Conservation (phyloP, 2,797 vertebrate species). For the Platyrinchus mystaceus region DNA sequence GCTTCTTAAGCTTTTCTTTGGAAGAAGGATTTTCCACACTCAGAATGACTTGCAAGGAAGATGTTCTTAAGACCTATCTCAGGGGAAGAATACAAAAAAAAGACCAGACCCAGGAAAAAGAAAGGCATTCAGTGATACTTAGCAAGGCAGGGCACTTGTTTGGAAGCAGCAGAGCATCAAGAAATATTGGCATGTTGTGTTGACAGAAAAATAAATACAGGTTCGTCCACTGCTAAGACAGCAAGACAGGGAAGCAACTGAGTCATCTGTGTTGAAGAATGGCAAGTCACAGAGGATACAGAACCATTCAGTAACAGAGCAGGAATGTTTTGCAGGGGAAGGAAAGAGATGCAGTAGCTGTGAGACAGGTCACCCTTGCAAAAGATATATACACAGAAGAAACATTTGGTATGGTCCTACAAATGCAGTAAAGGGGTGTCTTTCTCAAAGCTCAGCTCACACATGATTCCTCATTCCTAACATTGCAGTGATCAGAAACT, state of each 20-base stretch:
- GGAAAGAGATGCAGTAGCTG: background rate
- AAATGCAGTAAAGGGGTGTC: background rate
- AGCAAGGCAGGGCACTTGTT: background rate
- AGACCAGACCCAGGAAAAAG: background rate
- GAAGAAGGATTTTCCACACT: background rate
- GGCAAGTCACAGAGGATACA: background rate
- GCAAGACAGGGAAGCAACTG: background rate
- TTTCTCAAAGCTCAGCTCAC: background rate
- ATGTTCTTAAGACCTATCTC: background rate
- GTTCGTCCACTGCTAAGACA: background rate
- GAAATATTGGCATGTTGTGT: background rate
- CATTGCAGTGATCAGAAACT: accelerated
- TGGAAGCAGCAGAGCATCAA: background rate
- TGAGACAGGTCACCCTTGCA: background rate
- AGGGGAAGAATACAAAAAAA: background rate
- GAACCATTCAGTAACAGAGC: background rate
- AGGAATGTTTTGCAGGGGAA: background rate
- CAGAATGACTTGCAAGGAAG: background rate
- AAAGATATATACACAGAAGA: background rate
- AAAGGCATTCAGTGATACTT: background rate
- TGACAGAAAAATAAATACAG: background rate
- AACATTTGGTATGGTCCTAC: background rate
- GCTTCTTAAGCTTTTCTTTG: background rate
- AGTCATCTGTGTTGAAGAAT: background rate
- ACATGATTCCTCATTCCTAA: background rate